Percentiles rank a stretch among this genome's conserved stretches.
phyloP scores from a whole-genome alignment of 2,113 vertebrate genomes.

The Reinhardtius hippoglossoides region DNA sequence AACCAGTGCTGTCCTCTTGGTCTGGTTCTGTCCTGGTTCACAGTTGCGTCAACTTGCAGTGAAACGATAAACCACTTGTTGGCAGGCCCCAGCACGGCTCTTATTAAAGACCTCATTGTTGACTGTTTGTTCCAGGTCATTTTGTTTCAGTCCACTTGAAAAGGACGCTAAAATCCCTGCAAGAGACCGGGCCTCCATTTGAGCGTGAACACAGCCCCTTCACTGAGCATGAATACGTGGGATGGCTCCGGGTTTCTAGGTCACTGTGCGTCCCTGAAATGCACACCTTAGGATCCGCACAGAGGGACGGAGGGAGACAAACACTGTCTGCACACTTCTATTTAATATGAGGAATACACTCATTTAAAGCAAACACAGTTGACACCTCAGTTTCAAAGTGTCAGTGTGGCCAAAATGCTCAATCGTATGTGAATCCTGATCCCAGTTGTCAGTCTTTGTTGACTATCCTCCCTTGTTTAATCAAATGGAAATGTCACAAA shows the following conservation, averaged over 20 bases:
- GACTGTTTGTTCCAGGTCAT: constrained; percentile 77
- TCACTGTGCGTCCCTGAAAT: constrained; percentile 71
- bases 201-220: constrained; percentile 62
- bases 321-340: constrained; percentile 31
- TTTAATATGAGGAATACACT: constrained; percentile 16
- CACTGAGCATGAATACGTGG: constrained; percentile 57
- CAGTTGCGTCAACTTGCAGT: constrained; percentile 39
- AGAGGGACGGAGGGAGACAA: constrained; percentile 20
- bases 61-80: constrained; percentile 76
- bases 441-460: background rate
- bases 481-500: background rate
- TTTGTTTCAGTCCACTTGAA: constrained; percentile 78
- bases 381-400: too few species aligned
- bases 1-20: background rate
- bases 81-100: constrained; percentile 55
- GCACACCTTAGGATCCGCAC: constrained; percentile 53
- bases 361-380: too few species aligned
- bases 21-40: constrained; percentile 15
- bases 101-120: constrained; percentile 81
- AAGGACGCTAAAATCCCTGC: constrained; percentile 59
- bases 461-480: background rate
- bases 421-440: too few species aligned
- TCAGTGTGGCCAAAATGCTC: background rate
- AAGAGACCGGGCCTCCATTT: constrained; percentile 45
- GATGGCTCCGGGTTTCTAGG: constrained; percentile 72